Percentiles rank a stretch among this genome's conserved stretches.
Evolutionary conservation across 2,797 vertebrate species (phyloP).

Genomic region (Myripristis jacobus): DNA sequence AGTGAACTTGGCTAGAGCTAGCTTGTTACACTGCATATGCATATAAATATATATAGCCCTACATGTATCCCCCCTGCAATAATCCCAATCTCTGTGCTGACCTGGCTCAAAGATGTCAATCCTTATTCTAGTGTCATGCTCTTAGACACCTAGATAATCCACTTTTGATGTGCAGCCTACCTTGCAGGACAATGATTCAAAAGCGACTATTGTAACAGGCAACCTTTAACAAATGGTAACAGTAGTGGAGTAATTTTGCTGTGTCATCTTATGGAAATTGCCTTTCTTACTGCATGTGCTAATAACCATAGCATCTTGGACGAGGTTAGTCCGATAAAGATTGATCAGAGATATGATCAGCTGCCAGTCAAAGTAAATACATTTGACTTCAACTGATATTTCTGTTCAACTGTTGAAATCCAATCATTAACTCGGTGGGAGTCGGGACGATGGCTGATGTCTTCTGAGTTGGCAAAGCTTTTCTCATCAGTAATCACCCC

Average conservation of each 20-base stretch:
- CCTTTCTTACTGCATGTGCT: neutral
- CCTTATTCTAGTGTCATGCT: neutral
- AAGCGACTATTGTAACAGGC: neutral
- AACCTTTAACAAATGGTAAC: constrained; percentile 11
- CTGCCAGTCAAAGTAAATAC: neutral
- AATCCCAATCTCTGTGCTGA: neutral
- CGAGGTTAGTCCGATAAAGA: neutral
- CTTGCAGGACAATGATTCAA: constrained; percentile 6
- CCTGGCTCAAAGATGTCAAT: constrained; percentile 34
- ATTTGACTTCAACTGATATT: neutral
- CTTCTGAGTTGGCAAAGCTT: constrained; percentile 9
- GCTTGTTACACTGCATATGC: too few species aligned
- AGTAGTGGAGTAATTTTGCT: constrained; percentile 17
- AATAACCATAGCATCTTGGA: neutral
- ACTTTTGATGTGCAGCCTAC: constrained; percentile 37
- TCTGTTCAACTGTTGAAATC: neutral
- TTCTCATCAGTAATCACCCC: constrained; percentile 58
- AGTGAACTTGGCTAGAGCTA: too few species aligned
- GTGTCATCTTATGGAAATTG: neutral
- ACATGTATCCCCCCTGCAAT: neutral
- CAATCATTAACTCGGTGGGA: neutral
- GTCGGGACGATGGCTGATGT: neutral
- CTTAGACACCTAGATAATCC: constrained; percentile 45
- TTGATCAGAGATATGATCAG: neutral
- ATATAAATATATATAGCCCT: neutral